Base-by-base conservation (phyloP, 2,888 invertebrate species). In the Muschampia plurimacula region DNA sequence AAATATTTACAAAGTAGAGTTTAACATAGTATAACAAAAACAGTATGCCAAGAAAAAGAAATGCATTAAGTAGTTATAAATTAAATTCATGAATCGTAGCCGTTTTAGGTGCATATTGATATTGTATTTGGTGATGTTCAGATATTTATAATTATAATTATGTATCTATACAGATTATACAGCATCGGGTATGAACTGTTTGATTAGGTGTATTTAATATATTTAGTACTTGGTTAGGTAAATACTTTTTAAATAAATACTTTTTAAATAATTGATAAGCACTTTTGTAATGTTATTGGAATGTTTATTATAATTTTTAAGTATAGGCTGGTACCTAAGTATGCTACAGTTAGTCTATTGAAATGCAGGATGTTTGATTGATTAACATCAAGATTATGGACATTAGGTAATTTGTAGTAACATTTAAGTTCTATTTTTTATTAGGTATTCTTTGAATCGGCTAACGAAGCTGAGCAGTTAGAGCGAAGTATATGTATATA, bases 1-100 rank as follows among this genome's bases (percentile, higher is more conserved):
- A 90, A 90, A 89, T 93, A 93, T 93, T 91, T 93, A 93, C 93
- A 93, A 91, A 91, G 89, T 88, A 91, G 86, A 86, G 83, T 88
- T 81, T 88, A 90, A 90, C 86, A 89, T 87, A 66, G 71, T 71
- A 84, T 85, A 92, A 92, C 91, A 92, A 91, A 93, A 92, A 89
- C 91, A 63, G 59, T 72, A 72, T 83, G 81, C 83, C 81, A 78
- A 84, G 81, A 84, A 87, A 84, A 88, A 88, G 84, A 92, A 93
- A 92, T 92, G 92, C 91, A 89, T 82, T 85, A 39, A 65, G 72
- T 74, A 81, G 77, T 80, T 77, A 77, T 78, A 77, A 75, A 77
- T 78, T 77, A 75, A 74, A 76, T 76, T 57, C 67, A 68, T 64
- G 46, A 46, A 8, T 59, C 57, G 71, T 36, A 66, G 65, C 65